Evolutionary conservation across 1,140 invertebrate genomes (phyloP), one percentile per base, ranked within the genome.

Genomic region (Sinonovacula constricta): DNA sequence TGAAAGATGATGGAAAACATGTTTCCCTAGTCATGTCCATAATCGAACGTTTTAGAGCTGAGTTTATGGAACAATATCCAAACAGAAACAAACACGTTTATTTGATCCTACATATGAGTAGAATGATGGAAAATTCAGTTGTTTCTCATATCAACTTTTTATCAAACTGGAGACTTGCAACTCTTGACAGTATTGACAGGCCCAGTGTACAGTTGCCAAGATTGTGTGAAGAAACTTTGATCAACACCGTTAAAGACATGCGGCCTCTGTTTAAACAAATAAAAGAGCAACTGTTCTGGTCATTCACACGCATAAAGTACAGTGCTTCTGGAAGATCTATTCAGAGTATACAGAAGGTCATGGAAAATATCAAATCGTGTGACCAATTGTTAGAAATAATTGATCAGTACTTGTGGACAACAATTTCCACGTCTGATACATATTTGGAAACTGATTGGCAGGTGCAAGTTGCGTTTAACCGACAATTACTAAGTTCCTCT

Each of bases 281-380:
- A 14, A 54, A 60, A 28, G 67, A 83, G 5, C 51, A 83, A 12
- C 31, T 86, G 14, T 83, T 86, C 26, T 86, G 85, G 85, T 74
- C 77, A 53, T 84, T 84, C 24, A 79, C 85, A 4, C 62, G 80
- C 14, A 84, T 86, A 14, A 57, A 79, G 59, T 86, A 83, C 57
- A 39, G 63, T 2, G n/a, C 15, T 30, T 26, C 34, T 26, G 72
- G 72, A 30, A 67, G 80, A 28, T 28, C 75, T 77, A 28, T 81
- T 2, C 57, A 68, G 12, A 80, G 59, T 56, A 69, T 84, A 12
- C 75, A 51, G 59, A 15, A 69, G 14, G 15, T 79, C 0, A 62
- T 86, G 10, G 26, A 71, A 3, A 62, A 76, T n/a, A 33, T 83
- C 0, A 26, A 63, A 26, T 14, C n/a, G 0, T 80, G 65, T 54